A percentile compares a stretch with the other conserved stretches of the same genome.
phyloP scores from a whole-genome alignment of 1,140 invertebrate species.

The Bombyx mandarina region DNA sequence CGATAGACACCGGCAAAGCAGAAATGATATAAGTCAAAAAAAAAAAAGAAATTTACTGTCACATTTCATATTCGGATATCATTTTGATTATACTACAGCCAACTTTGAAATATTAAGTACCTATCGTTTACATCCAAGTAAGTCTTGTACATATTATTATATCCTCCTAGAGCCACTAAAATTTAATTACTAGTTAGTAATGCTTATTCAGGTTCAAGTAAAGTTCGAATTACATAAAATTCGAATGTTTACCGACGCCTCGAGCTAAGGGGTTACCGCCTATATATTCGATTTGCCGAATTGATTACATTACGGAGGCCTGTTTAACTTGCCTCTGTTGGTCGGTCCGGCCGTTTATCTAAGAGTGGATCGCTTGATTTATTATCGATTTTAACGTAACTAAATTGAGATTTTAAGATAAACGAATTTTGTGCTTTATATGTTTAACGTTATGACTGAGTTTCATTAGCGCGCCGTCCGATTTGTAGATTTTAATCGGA shows the following conservation, averaged over 20 bases:
- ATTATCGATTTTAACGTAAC: too few species aligned
- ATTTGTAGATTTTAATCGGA: too few species aligned
- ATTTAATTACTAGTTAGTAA: conserved; percentile 11
- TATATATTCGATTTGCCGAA: not conserved
- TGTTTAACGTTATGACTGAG: too few species aligned
- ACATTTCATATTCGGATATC: too few species aligned
- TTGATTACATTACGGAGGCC: not conserved
- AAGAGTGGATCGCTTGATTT: too few species aligned
- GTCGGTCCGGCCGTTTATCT: not conserved
- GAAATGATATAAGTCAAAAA: too few species aligned
- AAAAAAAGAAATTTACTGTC: too few species aligned
- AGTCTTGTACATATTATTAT: conserved; percentile 2
- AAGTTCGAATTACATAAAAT: not conserved
- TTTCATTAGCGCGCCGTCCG: too few species aligned
- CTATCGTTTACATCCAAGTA: conserved; percentile 17
- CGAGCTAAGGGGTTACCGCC: not conserved
- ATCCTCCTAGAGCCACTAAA: conserved; percentile 21
- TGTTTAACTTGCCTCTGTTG: not conserved
- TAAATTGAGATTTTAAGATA: too few species aligned
- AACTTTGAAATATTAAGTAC: conserved; percentile 16
- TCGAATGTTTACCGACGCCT: not conserved
- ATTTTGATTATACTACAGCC: conserved; percentile 6
- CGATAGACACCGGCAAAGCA: too few species aligned
- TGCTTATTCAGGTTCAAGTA: too few species aligned
- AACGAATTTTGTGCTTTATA: too few species aligned